A percentile compares a stretch with the other conserved stretches of the same genome.
phyloP scores from a whole-genome alignment of 53 echinoderm and acorn worm species.

The Apostichopus leukothele region DNA sequence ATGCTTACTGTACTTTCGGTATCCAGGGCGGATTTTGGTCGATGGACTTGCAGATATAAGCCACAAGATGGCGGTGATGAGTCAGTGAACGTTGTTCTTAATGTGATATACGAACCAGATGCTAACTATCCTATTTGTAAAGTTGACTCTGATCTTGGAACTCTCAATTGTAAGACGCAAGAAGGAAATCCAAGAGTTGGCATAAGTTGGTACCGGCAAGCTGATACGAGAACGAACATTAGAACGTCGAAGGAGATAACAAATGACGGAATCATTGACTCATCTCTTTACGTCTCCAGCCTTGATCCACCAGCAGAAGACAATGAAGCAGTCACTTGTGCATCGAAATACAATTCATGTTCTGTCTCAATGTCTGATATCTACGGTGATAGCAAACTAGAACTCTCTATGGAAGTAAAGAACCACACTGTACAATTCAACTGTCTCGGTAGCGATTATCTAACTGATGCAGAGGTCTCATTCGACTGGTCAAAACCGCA shows the following conservation, averaged over 20 bases:
- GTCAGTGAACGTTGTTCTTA: neutral
- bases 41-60: slow-evolving; percentile 23
- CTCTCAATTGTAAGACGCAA: slow-evolving; percentile 12
- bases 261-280: neutral
- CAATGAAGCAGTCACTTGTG: neutral
- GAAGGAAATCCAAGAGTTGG: slow-evolving; percentile 31
- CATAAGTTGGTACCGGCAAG: neutral
- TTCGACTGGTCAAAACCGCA: slow-evolving; percentile 11
- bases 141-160: neutral
- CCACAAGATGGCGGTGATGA: neutral
- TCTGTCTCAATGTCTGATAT: neutral
- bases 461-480: neutral
- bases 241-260: slow-evolving; percentile 17
- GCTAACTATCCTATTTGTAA: neutral
- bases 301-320: neutral
- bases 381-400: neutral
- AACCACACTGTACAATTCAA: neutral
- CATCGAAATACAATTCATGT: neutral
- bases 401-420: neutral
- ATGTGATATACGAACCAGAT: slow-evolving; percentile 18
- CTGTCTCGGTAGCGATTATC: neutral
- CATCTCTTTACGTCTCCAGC: neutral
- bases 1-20: neutral
- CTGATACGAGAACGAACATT: neutral
- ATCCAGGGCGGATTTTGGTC: slow-evolving; percentile 11